Percentiles rank a stretch among this genome's conserved stretches.
These are phyloP conservation scores for Cassiopea andromeda DNA, from an alignment of 30 jellyfish, hydroid and myxozoan genomes.

Conservation along the genomic window DNA sequence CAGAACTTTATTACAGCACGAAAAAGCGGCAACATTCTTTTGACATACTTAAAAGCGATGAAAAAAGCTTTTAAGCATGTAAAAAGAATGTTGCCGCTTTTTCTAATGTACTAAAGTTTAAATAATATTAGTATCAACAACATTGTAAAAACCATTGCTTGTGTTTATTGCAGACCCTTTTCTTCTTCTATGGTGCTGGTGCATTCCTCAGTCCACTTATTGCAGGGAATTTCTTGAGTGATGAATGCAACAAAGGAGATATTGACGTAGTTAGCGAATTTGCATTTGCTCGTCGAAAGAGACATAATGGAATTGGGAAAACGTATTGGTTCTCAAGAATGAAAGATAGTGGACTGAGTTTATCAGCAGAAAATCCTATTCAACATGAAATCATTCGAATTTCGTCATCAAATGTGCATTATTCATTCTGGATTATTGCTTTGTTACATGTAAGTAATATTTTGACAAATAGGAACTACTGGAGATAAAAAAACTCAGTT, in stretches of 20 bases:
- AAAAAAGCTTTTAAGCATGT: too few species aligned
- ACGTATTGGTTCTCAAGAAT: slow-evolving; percentile 80
- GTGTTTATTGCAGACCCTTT: slow-evolving; percentile 70
- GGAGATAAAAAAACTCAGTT: too few species aligned
- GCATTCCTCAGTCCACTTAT: slow-evolving; percentile 98
- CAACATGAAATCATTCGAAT: slow-evolving; percentile 76
- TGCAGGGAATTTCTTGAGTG: slow-evolving; percentile 96
- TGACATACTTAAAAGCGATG: too few species aligned
- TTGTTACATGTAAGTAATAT: slow-evolving; percentile 70
- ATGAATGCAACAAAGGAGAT: slow-evolving; percentile 95
- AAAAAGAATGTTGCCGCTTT: too few species aligned
- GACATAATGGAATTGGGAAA: slow-evolving; percentile 89
- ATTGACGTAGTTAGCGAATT: slow-evolving; percentile 77
- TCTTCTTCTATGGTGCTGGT: slow-evolving; percentile 98
- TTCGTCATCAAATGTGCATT: slow-evolving; percentile 83
- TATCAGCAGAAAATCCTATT: slow-evolving; percentile 54
- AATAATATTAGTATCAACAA: too few species aligned
- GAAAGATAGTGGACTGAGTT: slow-evolving; percentile 53
- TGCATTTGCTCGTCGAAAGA: slow-evolving; percentile 90
- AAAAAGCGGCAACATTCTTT: too few species aligned
- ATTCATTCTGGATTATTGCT: slow-evolving; percentile 86
- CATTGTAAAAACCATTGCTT: not conserved
- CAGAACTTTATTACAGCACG: too few species aligned
- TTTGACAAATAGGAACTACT: too few species aligned
- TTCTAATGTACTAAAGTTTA: too few species aligned